Percentiles rank a stretch among this genome's conserved stretches.
These are phyloP conservation scores for Saccostrea echinata DNA, from an alignment of 1,140 invertebrate genomes.

Conservation along the genomic window DNA sequence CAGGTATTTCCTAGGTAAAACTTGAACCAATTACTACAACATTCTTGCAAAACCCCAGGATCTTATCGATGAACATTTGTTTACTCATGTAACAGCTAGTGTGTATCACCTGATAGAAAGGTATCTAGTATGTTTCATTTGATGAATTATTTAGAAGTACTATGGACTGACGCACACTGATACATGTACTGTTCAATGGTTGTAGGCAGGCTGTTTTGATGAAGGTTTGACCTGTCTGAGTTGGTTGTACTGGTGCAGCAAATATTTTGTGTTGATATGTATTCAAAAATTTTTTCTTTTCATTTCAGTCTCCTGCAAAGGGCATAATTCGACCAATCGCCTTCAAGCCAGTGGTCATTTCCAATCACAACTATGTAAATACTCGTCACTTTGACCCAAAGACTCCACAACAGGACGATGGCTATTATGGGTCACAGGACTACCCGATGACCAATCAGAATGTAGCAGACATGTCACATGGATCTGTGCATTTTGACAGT, in stretches of 20 bases:
- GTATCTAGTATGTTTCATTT: not conserved
- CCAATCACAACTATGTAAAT: slow-evolving; percentile 55
- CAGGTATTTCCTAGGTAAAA: not conserved
- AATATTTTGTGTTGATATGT: not conserved
- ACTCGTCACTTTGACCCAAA: slow-evolving; percentile 57
- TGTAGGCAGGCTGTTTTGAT: not conserved
- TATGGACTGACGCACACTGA: not conserved
- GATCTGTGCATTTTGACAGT: slow-evolving; percentile 66
- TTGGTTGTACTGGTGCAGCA: not conserved
- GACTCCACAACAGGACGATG: slow-evolving; percentile 66
- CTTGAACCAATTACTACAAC: not conserved
- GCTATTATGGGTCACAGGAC: slow-evolving; percentile 64
- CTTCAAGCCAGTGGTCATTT: slow-evolving; percentile 84
- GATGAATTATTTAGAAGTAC: slow-evolving; percentile 26
- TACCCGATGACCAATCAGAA: slow-evolving; percentile 60
- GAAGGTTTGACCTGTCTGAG: not conserved
- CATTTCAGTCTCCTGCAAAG: slow-evolving; percentile 80
- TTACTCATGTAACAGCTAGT: slow-evolving; percentile 7
- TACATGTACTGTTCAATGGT: not conserved
- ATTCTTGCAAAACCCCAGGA: not conserved
- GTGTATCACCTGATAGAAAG: slow-evolving; percentile 6
- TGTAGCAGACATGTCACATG: slow-evolving; percentile 58
- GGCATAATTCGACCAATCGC: slow-evolving; percentile 88
- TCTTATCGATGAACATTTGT: slow-evolving; percentile 17
- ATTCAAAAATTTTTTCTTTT: slow-evolving; percentile 47